Conservation (phyloP, 2,113 vertebrate species). For the Cryptotis parvus region DNA sequence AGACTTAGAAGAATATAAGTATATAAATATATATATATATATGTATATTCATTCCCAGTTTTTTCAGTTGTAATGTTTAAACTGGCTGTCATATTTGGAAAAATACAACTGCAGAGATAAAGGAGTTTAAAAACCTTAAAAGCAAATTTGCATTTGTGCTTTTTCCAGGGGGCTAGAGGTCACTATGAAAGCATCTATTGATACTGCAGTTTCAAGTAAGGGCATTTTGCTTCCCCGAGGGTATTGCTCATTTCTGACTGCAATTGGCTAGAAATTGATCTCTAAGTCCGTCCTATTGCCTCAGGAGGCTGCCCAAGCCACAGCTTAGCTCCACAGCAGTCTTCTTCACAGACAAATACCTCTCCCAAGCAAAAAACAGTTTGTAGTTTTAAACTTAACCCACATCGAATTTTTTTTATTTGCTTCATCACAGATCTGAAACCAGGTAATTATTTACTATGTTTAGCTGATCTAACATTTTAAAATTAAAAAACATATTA, state of each 20-base stretch:
- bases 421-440: too few species aligned
- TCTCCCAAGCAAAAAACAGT: constrained; percentile 10
- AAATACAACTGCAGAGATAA: not conserved
- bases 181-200: not conserved
- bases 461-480: not conserved
- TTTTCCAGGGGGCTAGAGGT: not conserved
- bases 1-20: too few species aligned
- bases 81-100: not conserved
- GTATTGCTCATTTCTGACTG: not conserved
- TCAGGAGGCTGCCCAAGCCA: constrained; percentile 3
- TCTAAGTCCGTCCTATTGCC: constrained; percentile 3
- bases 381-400: constrained; percentile 14
- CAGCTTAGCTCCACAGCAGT: not conserved
- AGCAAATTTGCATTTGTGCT: not conserved
- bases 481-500: not conserved
- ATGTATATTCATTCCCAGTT: too few species aligned
- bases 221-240: not conserved
- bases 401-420: constrained; percentile 15
- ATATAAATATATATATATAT: too few species aligned
- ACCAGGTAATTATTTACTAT: not conserved
- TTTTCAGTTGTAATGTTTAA: too few species aligned
- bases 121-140: not conserved
- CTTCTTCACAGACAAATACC: constrained; percentile 38
- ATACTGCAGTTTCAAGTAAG: not conserved
- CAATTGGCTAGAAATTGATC: not conserved